These are phyloP conservation scores for Zosterops hypoxanthus DNA, from an alignment of 2,113 vertebrate species.

Conservation along the genomic window DNA sequence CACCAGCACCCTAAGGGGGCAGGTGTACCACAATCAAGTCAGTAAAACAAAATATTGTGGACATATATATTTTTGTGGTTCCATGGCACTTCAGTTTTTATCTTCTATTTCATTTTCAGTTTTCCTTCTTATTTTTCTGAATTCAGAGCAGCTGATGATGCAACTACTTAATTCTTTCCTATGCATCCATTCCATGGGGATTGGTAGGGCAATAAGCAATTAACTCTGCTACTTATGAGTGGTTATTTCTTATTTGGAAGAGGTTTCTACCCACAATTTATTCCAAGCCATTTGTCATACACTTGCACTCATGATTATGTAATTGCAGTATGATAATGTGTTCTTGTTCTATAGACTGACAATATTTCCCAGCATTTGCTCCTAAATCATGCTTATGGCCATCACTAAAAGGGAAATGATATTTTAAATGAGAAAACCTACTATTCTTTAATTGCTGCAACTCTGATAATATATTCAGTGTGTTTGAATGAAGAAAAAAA, in stretches of 20 bases:
- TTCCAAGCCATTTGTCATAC: conserved; percentile 27
- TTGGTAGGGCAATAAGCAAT: background rate
- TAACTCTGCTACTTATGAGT: background rate
- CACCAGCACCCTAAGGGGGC: background rate
- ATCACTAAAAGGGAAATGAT: background rate
- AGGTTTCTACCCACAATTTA: conserved; percentile 1
- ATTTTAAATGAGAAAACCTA: background rate
- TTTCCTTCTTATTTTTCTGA: background rate
- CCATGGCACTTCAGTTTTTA: background rate
- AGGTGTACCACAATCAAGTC: background rate
- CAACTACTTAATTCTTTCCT: background rate
- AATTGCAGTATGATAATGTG: background rate
- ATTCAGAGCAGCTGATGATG: background rate
- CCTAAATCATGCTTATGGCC: background rate
- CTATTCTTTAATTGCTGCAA: background rate
- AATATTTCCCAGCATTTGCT: background rate
- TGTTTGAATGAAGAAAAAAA: background rate
- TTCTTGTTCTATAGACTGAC: background rate
- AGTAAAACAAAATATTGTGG: background rate
- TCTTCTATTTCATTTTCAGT: background rate
- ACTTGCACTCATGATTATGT: background rate
- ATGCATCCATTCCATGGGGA: background rate
- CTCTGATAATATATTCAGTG: background rate
- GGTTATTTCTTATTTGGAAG: conserved; percentile 40
- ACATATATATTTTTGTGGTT: background rate